Base-by-base conservation (phyloP, 1,140 invertebrate species). In the Mizuhopecten yessoensis region DNA sequence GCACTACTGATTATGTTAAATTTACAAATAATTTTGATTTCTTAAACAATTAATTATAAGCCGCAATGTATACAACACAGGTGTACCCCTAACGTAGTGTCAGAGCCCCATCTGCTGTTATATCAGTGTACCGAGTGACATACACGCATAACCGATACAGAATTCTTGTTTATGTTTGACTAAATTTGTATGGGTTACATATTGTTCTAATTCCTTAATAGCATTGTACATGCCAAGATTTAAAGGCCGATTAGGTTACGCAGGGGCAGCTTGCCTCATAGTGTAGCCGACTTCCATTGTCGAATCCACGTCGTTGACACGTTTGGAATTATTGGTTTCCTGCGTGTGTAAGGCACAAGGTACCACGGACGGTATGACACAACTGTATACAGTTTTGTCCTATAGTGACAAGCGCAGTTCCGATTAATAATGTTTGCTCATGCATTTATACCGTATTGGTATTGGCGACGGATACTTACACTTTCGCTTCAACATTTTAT, bases 181-280 rank as follows among this genome's bases (percentile, higher is more conserved):
- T 75, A 75, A 29, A 75, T 75, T 75, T 75, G 57, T 75, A 75
- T 75, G 57, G 57, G 57, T 75, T 29, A 75, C 57, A 75, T 75
- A 75, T 75, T 75, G 57, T 75, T 75, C 57, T 75, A 75, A 75
- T 75, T 75, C 57, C 57, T 75, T 75, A 75, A 75, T 75, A 75
- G 57, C 57, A 75, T 75, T 75, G 57, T 75, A 75, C 57, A 75
- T 75, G 57, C 57, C 57, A 75, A 75, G 57, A 75, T 75, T 75
- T 75, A 75, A 75, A 75, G 57, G 57, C 57, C 57, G 57, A 75
- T 75, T 75, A 75, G n/a, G 57, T 75, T 75, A 75, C 57, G 57
- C 9, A 75, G 57, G 57, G 57, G 57, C 57, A 75, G 57, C 23
- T 75, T 75, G 57, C 57, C 57, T 75, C 57, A 75, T 75, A n/a